Percentiles rank a stretch among this genome's conserved stretches.
phyloP scores from a whole-genome alignment of 2,113 vertebrate genomes.

The Lethenteron reissneri region DNA sequence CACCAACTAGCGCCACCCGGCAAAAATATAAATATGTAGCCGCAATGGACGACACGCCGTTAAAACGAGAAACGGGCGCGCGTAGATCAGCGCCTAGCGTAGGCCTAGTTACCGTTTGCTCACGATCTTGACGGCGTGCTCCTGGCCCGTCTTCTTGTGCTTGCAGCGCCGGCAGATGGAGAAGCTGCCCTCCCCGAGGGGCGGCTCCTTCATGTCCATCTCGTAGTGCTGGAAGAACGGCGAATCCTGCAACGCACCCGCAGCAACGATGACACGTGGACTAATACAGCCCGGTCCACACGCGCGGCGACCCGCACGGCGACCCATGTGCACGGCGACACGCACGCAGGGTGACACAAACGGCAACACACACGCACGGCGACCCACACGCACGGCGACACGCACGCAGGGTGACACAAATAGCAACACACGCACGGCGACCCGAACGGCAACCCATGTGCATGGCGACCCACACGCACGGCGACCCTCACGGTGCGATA shows the following conservation, averaged over 20 bases:
- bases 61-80: too few species aligned
- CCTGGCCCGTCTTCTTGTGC: constrained; percentile 42
- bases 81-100: too few species aligned
- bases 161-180: constrained; percentile 56
- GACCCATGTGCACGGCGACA: neutral
- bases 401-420: neutral
- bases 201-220: constrained; percentile 40
- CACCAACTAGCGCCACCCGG: too few species aligned
- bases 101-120: constrained; percentile 37
- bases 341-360: neutral
- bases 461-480: neutral
- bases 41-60: too few species aligned
- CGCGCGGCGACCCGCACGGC: constrained; percentile 7
- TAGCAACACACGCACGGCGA: too few species aligned
- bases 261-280: too few species aligned
- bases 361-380: neutral
- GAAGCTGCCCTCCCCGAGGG: constrained; percentile 58
- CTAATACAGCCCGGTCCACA: too few species aligned
- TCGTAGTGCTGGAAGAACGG: constrained; percentile 67
- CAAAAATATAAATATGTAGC: too few species aligned
- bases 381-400: neutral
- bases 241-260: constrained; percentile 32
- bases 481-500: too few species aligned
- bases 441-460: neutral
- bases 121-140: constrained; percentile 57